Evolutionary conservation across 2,888 invertebrate species (phyloP).

Genomic region (Leptinotarsa haldemani): DNA sequence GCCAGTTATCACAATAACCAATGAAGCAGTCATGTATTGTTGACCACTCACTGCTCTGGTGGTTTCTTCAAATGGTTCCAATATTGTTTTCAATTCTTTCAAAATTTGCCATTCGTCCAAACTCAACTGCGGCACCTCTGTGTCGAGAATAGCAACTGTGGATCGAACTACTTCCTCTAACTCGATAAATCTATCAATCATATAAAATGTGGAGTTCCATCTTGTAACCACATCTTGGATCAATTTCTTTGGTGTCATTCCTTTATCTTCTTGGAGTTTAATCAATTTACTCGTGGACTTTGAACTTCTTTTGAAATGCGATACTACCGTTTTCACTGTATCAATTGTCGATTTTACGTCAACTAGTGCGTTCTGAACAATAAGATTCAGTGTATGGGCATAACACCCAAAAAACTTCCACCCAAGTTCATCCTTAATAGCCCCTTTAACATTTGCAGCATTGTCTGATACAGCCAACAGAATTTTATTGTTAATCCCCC

Average conservation of each 20-base stretch:
- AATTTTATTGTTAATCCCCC: conserved; percentile 18
- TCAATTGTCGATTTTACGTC: conserved; percentile 7
- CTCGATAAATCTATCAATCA: too few species aligned
- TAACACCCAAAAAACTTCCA: conserved; percentile 29
- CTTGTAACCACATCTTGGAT: conserved; percentile 44
- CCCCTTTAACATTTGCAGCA: conserved; percentile 26
- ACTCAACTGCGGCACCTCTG: too few species aligned
- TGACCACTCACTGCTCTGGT: too few species aligned
- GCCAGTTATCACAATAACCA: too few species aligned
- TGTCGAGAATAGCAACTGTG: too few species aligned
- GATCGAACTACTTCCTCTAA: too few species aligned
- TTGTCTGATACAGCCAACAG: conserved; percentile 31
- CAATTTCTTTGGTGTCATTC: conserved; percentile 37
- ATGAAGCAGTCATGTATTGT: too few species aligned
- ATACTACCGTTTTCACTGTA: conserved; percentile 20
- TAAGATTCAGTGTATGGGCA: conserved; percentile 38
- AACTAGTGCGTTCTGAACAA: conserved; percentile 30
- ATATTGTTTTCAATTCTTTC: too few species aligned
- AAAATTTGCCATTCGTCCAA: too few species aligned
- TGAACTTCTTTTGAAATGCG: background rate
- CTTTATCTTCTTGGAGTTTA: conserved; percentile 26
- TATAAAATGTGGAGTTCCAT: too few species aligned
- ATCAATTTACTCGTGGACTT: conserved; percentile 32
- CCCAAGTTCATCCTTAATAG: conserved; percentile 9
- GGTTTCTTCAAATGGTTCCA: too few species aligned